A percentile compares a stretch with the other conserved stretches of the same genome.
These are phyloP conservation scores for Scartelaos histophorus DNA, from an alignment of 2,113 vertebrate species.

Conservation along the genomic window DNA sequence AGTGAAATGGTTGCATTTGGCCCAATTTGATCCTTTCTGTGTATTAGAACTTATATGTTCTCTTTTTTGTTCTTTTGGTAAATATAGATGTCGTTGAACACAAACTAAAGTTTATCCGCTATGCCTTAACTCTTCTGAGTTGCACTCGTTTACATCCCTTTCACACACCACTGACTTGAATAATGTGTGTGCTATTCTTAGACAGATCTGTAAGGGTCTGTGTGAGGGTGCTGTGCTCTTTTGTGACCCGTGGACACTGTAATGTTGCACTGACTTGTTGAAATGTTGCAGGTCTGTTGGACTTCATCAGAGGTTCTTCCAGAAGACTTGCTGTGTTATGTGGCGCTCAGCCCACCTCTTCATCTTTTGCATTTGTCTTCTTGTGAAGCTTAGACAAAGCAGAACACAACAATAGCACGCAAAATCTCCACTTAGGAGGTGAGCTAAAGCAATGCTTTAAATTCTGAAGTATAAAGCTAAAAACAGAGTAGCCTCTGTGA, in stretches of 20 bases:
- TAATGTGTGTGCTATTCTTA: constrained; percentile 43
- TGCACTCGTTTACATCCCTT: constrained; percentile 2
- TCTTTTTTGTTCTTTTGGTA: neutral
- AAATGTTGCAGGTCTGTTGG: constrained; percentile 54
- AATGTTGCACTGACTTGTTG: constrained; percentile 34
- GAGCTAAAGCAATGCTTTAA: constrained; percentile 36
- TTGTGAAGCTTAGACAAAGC: constrained; percentile 42
- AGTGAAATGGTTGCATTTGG: neutral
- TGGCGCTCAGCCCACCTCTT: constrained; percentile 64
- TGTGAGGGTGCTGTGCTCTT: constrained; percentile 18
- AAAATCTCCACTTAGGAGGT: constrained; percentile 31
- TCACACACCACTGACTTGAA: constrained; percentile 18
- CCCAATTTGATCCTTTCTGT: neutral
- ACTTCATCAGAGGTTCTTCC: constrained; percentile 49
- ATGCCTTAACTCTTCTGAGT: neutral
- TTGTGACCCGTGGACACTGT: constrained; percentile 18
- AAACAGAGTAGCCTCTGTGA: neutral
- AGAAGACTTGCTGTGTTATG: constrained; percentile 35
- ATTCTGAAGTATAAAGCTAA: neutral
- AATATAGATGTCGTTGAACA: neutral
- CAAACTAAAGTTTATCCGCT: neutral
- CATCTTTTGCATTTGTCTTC: constrained; percentile 52
- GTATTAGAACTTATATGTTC: too few species aligned
- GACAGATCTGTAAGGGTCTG: constrained; percentile 17
- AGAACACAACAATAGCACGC: constrained; percentile 49